Evolutionary conservation across 53 echinoderm and acorn worm genomes (phyloP), one percentile per base, ranked within the genome.

Genomic region (Glandiceps talaboti): DNA sequence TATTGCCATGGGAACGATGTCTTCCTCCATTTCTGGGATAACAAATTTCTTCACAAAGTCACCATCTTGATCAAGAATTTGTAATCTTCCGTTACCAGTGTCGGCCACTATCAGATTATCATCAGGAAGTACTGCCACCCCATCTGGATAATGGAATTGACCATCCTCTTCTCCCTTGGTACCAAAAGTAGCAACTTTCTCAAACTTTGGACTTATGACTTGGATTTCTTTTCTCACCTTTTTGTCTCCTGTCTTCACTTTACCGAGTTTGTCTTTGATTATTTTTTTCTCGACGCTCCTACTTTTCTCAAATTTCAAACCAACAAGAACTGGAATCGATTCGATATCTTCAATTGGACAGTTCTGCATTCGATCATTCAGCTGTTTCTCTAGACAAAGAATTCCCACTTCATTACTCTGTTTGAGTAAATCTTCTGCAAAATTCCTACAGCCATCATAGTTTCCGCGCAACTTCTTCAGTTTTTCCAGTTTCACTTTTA

Each of bases 61-160:
- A 1, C 79, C 79, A n/a, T 27, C 32, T 28, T 32, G 30, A 26
- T 78, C 79, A 26, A 78, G 31, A 32, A 78, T 30, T n/a, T 78
- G 79, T 6, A 78, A 31, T 31, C 79, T 30, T 27, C 32, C 32
- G 33, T 78, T 78, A 14, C 79, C 79, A 32, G 79, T 78, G 33
- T 78, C 79, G 1, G 79, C 79, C 0, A 78, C 79, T 27, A 78
- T 32, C 31, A 78, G 32, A 26, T 78, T 78, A 26, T n/a, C 79
- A n/a, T 78, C 79, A 10, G 26, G 31, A 12, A 32, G 27, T 1
- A 78, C 32, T 25, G 31, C 79, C 1, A 78, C 79, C 32, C 79
- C 79, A 31, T 32, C 31, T 6, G 79, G 79, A 6, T 78, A 31
- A 26, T 31, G 32, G 31, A 78, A 78, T 32, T 78, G 32, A 1